A percentile compares a stretch with the other conserved stretches of the same genome.
phyloP scores from a whole-genome alignment of 2,797 vertebrate genomes.

The Helostoma temminkii region DNA sequence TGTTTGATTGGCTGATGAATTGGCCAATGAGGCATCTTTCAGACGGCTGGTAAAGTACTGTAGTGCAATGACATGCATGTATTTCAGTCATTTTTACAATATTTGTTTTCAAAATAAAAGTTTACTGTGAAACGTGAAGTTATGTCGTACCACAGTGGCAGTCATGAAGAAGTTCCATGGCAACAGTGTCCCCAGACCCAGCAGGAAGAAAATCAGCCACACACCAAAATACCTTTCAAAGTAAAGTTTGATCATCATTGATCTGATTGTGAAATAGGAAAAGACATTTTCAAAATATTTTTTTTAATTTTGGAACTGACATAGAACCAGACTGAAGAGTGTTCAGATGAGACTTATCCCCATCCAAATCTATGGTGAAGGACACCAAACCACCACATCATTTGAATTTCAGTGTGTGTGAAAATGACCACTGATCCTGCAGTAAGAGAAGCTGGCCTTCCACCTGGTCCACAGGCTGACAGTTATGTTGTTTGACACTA shows the following conservation, averaged over 20 bases:
- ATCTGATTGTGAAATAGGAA: too few relatives aligned
- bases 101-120: neutral
- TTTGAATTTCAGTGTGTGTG: too few relatives aligned
- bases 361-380: too few relatives aligned
- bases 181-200: conserved; percentile 88
- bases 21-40: conserved; percentile 38
- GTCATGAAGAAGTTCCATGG: conserved; percentile 94
- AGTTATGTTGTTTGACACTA: too few relatives aligned
- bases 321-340: too few relatives aligned
- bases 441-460: too few relatives aligned
- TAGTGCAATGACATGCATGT: neutral
- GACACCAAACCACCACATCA: too few relatives aligned
- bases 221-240: conserved; percentile 54
- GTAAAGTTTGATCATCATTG: neutral
- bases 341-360: too few relatives aligned
- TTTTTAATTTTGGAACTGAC: too few relatives aligned
- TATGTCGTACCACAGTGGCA: conserved; percentile 82
- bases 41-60: conserved; percentile 93
- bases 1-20: conserved; percentile 47
- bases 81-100: neutral
- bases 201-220: conserved; percentile 86
- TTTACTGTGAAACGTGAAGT: neutral
- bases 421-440: too few relatives aligned
- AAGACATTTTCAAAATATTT: too few relatives aligned
- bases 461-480: too few relatives aligned